Base-by-base conservation (phyloP, 2,113 vertebrate species). In the Rhadina sibilatrix region DNA sequence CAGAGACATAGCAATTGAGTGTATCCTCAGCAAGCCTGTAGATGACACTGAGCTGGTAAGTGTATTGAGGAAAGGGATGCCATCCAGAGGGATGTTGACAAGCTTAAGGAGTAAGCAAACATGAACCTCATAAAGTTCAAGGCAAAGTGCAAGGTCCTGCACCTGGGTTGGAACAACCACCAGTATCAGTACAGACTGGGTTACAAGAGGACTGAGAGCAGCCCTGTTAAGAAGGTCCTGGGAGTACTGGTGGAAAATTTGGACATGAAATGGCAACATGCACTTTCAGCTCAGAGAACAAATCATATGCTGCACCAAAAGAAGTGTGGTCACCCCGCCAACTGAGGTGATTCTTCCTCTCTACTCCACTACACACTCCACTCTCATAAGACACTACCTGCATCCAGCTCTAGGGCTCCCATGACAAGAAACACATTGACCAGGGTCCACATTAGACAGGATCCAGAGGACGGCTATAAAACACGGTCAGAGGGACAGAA, bases 251-350 rank as follows among this genome's bases (percentile, higher is more conserved):
- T 64, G 9, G 53, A 57, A 66, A 87, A 71, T 4, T 0, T n/a
- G 47, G 22, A 64, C 3, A 2, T 3, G 4, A 77, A 28, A 33
- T 3, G 1, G 28, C 18, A 40, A 33, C 0, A 0, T 17, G 14
- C 0, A 15, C 19, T 59, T 18, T 20, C 18, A 95, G 53, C 10
- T 53, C 49, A 77, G 52, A 50, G 50, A 28, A 54, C 5, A 50
- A 83, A 54, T 3, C 3, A 3, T 3, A 50, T 2, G 1, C 19
- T 77, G 27, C 37, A 68, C 11, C 27, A 44, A 22, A 81, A 72
- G 46, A 23, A 72, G 4, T 2, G 6, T 15, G 22, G 25, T 11
- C 53, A 61, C 6, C 27, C 16, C 3, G 0, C 7, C 2, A 1
- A 47, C 23, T 1, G 4, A 63, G 11, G 38, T 2, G 15, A n/a